Conservation (phyloP, 2,113 vertebrate genomes). For the Progne subis region DNA sequence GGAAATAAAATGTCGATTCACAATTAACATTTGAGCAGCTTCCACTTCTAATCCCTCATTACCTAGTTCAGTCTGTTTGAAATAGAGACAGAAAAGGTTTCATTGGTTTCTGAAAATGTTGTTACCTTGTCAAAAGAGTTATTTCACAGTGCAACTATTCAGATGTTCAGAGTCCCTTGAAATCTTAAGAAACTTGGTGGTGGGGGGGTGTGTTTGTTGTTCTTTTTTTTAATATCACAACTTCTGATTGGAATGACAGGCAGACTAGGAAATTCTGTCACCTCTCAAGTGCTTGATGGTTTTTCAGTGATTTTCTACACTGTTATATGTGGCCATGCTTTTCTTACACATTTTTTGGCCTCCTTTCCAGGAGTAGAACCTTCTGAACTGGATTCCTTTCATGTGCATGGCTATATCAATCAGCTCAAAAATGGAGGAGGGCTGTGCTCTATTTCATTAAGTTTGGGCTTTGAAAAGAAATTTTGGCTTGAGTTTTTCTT, state of each 20-base stretch:
- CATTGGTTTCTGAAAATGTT: not conserved
- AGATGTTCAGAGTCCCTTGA: not conserved
- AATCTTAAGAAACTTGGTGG: not conserved
- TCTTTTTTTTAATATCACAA: not conserved
- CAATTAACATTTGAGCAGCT: not conserved
- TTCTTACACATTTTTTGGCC: not conserved
- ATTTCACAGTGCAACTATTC: not conserved
- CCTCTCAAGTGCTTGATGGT: not conserved
- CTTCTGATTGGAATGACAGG: not conserved
- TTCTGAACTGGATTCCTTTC: not conserved
- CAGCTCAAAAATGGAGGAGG: not conserved
- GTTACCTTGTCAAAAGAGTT: not conserved
- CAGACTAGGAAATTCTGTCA: not conserved
- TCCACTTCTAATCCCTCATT: not conserved
- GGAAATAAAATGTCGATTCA: not conserved
- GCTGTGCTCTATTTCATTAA: not conserved
- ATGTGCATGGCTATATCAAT: not conserved
- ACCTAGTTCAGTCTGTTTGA: not conserved
- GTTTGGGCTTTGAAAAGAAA: not conserved
- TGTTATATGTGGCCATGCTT: not conserved
- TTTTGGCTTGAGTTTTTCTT: not conserved
- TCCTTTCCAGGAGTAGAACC: not conserved
- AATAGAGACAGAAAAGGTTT: not conserved
- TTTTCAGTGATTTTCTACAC: not conserved
- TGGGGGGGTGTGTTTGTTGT: fast-evolving